Evolutionary conservation across 1,140 invertebrate genomes (phyloP).

Genomic region (Globodera ellingtonae): DNA sequence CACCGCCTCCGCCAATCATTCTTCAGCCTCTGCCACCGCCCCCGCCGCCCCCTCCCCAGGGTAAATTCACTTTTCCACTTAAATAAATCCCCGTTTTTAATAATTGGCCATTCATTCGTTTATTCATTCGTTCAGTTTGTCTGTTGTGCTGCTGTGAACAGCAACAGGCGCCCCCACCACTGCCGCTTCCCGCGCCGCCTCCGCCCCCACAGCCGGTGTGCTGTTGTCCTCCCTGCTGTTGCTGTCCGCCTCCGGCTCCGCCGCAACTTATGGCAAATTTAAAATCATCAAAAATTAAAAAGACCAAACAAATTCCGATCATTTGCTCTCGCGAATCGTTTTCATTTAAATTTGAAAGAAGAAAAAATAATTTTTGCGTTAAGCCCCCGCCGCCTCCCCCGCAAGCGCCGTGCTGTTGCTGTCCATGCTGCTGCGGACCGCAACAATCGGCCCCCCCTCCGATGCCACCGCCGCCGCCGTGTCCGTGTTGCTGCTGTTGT

Average conservation of each 20-base stretch:
- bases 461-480: conserved; percentile 11
- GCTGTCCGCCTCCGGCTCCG: conserved; percentile 19
- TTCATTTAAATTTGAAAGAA: too few relatives aligned
- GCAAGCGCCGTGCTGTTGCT: conserved; percentile 10
- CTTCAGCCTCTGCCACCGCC: conserved; percentile 22
- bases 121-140: conserved; percentile 3
- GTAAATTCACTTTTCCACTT: too few relatives aligned
- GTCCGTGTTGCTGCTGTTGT: conserved; percentile 28
- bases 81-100: not conserved
- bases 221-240: conserved; percentile 22
- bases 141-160: conserved; percentile 29
- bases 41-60: conserved; percentile 20
- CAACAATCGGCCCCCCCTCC: not conserved
- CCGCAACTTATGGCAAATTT: not conserved
- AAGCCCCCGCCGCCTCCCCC: conserved; percentile 10
- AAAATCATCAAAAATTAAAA: too few relatives aligned
- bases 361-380: too few relatives aligned
- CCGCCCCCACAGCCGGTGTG: conserved; percentile 17
- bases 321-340: too few relatives aligned
- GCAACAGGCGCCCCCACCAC: not conserved
- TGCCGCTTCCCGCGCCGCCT: conserved; percentile 14
- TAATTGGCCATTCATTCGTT: too few relatives aligned
- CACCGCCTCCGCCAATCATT: conserved; percentile 25
- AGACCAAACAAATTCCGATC: too few relatives aligned
- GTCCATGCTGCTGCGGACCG: conserved; percentile 17